Evolutionary conservation across 2,797 vertebrate genomes (phyloP), one percentile per base, ranked within the genome.

Genomic region (Hephaestus fuliginosus): DNA sequence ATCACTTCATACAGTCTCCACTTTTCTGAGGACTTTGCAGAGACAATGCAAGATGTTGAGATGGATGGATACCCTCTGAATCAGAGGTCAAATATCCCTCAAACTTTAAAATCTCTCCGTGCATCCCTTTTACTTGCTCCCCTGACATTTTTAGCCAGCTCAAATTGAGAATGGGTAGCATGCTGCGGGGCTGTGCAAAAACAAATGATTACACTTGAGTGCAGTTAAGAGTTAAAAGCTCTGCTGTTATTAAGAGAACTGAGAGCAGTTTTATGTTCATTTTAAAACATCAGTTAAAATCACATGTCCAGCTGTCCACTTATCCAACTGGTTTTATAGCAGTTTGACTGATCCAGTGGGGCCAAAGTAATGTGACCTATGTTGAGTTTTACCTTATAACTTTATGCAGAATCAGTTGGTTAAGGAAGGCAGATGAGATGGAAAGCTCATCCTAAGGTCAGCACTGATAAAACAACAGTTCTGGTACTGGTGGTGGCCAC

Each of bases 221-320:
- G 15, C 43, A 49, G 28, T 28, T 43, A 28, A 60, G 39, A 70
- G 55, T 53, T 33, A 49, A 15, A 77, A 69, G 51, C 36, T 56
- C 51, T 25, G 55, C 61, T 55, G 67, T 22, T 64, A 9, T 10
- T 28, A 41, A 43, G 44, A 70, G 20, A 71, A n/a, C 3, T 39
- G 12, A 53, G 13, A 46, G 39, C 9, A 81, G 53, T 22, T n/a
- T 6, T 57, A 36, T 67, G 46, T 48, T 57, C 2, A 28, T 25
- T 63, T 74, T 52, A 20, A 72, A 43, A 64, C 22, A 60, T 73
- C 67, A 6, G 33, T 65, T 78, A 51, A 84, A 86, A 78, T 58
- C 60, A 48, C 13, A 20, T 4, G 4, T 75, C 66, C 75, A 76
- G 65, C 13, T 78, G 70, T 80, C 44, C 60, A n/a, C 74, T 57